A percentile compares a stretch with the other conserved stretches of the same genome.
Conservation (phyloP, 2,113 vertebrate species). For the Anolis sagrei region DNA sequence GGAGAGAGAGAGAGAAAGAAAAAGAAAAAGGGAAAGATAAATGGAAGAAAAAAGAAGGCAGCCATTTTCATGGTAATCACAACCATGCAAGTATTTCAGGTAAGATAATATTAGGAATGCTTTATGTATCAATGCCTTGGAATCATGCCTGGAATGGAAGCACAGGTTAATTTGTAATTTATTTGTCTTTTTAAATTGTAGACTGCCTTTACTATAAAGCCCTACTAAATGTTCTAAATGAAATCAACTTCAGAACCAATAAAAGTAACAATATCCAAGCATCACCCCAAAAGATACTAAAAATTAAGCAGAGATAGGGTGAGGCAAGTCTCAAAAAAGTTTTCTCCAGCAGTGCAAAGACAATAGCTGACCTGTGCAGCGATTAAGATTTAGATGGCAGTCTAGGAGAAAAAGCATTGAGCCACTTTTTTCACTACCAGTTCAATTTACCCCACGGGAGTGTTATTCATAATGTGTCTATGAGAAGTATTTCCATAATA, state of each 20-base stretch:
- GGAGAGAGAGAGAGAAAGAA: no score
- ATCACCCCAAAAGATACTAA: neutral
- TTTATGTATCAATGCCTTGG: neutral
- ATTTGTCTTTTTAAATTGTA: neutral
- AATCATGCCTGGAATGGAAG: neutral
- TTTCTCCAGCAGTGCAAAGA: neutral
- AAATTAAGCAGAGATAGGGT: neutral
- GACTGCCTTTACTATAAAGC: neutral
- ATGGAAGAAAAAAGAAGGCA: neutral
- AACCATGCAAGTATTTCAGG: neutral
- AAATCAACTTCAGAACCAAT: neutral
- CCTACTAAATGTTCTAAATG: neutral
- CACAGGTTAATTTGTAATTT: neutral
- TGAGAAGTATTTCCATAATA: neutral
- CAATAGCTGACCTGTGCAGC: neutral
- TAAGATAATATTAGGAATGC: neutral
- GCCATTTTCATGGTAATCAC: slow-evolving; percentile 10
- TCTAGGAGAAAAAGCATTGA: neutral
- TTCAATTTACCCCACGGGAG: neutral
- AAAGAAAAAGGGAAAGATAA: no score
- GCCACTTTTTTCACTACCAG: neutral
- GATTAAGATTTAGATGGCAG: neutral
- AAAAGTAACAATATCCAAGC: neutral
- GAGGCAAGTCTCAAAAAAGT: no score
- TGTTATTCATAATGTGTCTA: neutral